These are phyloP conservation scores for Eupelmus urozonus DNA, from an alignment of 2,888 invertebrate species.

Conservation along the genomic window DNA sequence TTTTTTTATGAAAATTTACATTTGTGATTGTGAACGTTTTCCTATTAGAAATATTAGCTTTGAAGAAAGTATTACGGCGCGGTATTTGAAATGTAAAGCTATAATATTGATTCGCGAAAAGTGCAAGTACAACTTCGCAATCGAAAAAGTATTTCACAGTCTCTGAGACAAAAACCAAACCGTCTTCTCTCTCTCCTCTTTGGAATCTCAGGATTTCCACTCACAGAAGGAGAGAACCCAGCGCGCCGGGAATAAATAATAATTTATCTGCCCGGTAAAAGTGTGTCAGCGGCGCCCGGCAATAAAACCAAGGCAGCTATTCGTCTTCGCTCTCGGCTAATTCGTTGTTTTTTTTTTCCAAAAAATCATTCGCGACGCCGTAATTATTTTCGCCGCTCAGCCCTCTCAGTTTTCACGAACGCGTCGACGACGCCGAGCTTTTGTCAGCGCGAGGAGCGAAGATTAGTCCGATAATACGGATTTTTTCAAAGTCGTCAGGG, in stretches of 20 bases:
- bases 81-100: too few relatives aligned
- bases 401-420: not conserved
- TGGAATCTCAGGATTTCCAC: conserved; percentile 18
- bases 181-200: not conserved
- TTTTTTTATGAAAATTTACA: too few relatives aligned
- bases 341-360: conserved; percentile 40
- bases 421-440: not conserved
- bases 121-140: too few relatives aligned
- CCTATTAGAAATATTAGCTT: too few relatives aligned
- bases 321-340: conserved; percentile 14
- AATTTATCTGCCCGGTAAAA: conserved; percentile 41
- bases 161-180: too few relatives aligned
- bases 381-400: conserved; percentile 32
- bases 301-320: conserved; percentile 31
- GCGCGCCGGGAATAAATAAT: conserved; percentile 44
- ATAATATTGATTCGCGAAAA: too few relatives aligned
- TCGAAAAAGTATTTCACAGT: too few relatives aligned
- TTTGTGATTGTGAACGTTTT: too few relatives aligned
- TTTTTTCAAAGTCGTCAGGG: not conserved
- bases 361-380: not conserved
- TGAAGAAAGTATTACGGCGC: too few relatives aligned
- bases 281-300: conserved; percentile 31
- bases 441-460: not conserved
- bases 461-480: not conserved
- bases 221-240: too few relatives aligned